Evolutionary conservation across 1,140 invertebrate genomes (phyloP).

Genomic region (Cataglyphis hispanica): DNA sequence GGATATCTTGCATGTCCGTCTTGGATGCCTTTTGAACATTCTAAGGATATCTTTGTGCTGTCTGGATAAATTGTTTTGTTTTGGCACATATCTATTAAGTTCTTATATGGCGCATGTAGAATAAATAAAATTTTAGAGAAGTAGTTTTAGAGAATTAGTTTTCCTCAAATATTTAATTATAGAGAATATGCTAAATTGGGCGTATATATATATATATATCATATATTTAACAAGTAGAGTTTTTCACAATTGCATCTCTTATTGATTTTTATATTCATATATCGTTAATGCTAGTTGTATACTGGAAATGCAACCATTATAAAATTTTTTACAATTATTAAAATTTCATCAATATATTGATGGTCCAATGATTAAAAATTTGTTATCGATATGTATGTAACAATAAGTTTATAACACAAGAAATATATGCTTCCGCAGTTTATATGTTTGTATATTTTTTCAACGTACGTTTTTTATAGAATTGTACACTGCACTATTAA

Average conservation of each 20-base stretch:
- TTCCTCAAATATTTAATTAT: neutral
- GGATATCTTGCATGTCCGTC: too few species aligned
- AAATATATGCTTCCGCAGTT: conserved; percentile 1
- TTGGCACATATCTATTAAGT: neutral
- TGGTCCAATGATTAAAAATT: conserved; percentile 7
- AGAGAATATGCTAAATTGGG: conserved; percentile 3
- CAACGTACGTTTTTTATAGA: neutral
- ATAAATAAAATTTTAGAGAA: conserved; percentile 29
- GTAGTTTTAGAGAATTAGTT: conserved; percentile 14
- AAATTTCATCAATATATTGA: conserved; percentile 17
- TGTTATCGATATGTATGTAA: conserved; percentile 42
- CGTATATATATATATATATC: neutral
- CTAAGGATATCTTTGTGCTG: too few species aligned
- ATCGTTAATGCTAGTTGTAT: conserved; percentile 20
- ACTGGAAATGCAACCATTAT: neutral
- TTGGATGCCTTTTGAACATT: too few species aligned
- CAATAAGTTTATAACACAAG: conserved; percentile 18
- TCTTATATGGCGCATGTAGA: neutral
- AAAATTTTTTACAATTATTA: conserved; percentile 22
- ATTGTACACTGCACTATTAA: conserved; percentile 1
- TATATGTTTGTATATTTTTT: neutral
- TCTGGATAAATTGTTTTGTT: conserved; percentile 1
- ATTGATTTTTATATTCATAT: neutral
- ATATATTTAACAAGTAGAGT: conserved; percentile 34
- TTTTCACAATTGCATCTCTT: conserved; percentile 7